Percentiles rank a stretch among this genome's conserved stretches.
These are phyloP conservation scores for Addax nasomaculatus DNA, from an alignment of 2,113 vertebrate genomes.

Conservation along the genomic window DNA sequence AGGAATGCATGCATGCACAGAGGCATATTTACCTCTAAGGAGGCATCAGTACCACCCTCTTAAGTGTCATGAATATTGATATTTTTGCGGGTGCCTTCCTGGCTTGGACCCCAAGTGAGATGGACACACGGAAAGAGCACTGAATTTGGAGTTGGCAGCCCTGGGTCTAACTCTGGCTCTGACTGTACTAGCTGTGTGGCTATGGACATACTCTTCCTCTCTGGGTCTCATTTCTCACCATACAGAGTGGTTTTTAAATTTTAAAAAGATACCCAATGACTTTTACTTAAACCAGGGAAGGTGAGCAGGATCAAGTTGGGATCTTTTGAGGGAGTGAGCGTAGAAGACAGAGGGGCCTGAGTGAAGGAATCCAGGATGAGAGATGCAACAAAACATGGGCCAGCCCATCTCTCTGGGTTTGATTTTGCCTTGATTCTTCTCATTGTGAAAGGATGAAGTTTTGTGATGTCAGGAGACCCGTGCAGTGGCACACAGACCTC, in stretches of 20 bases:
- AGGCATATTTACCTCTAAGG: neutral
- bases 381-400: neutral
- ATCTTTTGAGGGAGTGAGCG: neutral
- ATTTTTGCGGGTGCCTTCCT: neutral
- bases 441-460: neutral
- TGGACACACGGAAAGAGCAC: fast-evolving
- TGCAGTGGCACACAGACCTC: neutral
- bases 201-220: no score
- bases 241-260: neutral
- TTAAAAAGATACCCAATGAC: neutral
- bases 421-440: neutral
- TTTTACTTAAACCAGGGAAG: neutral
- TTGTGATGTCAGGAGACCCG: fast-evolving
- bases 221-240: neutral
- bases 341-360: neutral
- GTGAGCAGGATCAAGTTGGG: neutral
- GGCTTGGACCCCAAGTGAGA: neutral
- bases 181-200: fast-evolving
- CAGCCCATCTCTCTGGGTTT: neutral
- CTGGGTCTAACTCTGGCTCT: neutral
- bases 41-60: fast-evolving
- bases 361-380: neutral
- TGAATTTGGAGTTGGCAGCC: fast-evolving
- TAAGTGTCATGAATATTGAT: neutral
- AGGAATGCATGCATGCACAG: neutral